Conservation (phyloP, 53 echinoderm and acorn worm species). For the Crossaster papposus region DNA sequence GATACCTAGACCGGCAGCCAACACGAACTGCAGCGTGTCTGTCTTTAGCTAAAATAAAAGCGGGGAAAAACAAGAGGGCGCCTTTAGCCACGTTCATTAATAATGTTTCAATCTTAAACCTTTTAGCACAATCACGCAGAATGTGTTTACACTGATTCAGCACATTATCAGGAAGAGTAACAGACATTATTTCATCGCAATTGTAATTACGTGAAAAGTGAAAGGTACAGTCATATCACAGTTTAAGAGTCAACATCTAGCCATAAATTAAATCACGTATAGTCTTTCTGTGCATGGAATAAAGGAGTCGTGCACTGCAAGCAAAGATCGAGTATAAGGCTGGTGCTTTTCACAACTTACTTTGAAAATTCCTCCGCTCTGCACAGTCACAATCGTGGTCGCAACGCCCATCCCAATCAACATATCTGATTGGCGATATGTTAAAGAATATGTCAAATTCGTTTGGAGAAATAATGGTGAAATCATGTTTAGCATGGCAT, state of each 20-base stretch:
- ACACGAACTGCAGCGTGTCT: slow-evolving; percentile 74
- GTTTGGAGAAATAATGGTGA: too few relatives aligned
- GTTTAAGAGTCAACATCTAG: too few relatives aligned
- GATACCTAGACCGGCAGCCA: slow-evolving; percentile 77
- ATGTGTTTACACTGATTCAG: too few relatives aligned
- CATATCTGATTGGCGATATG: slow-evolving; percentile 71
- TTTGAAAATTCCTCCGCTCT: slow-evolving; percentile 67
- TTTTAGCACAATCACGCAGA: too few relatives aligned
- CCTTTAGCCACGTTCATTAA: not conserved
- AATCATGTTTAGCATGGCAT: too few relatives aligned
- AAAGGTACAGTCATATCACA: too few relatives aligned
- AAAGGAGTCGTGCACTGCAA: too few relatives aligned
- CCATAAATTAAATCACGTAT: too few relatives aligned
- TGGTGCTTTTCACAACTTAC: slow-evolving; percentile 55
- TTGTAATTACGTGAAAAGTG: too few relatives aligned
- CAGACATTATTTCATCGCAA: too few relatives aligned
- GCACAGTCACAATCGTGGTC: slow-evolving; percentile 68
- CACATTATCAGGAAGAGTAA: too few relatives aligned
- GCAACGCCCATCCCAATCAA: slow-evolving; percentile 91
- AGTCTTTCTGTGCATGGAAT: too few relatives aligned
- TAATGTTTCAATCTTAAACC: not conserved
- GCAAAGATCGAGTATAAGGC: not conserved
- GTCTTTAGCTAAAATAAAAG: slow-evolving; percentile 65
- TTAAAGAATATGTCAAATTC: slow-evolving; percentile 25
- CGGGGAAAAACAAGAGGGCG: not conserved